These are phyloP conservation scores for Tragelaphus strepsiceros DNA, from an alignment of 2,113 vertebrate species.

Conservation along the genomic window DNA sequence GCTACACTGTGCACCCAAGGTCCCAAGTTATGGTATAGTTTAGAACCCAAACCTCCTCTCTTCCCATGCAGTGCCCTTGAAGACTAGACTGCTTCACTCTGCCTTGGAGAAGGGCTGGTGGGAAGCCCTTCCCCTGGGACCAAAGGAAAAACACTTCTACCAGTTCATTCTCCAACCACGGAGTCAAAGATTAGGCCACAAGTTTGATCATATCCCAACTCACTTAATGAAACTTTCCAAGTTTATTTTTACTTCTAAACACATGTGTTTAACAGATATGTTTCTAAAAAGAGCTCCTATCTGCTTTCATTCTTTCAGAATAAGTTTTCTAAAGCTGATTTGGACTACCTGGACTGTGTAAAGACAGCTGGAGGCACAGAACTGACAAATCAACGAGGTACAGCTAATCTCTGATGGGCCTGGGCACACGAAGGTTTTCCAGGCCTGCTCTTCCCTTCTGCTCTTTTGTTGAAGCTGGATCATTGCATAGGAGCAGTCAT, in stretches of 20 bases:
- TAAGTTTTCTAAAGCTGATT: background rate
- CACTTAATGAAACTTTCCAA: background rate
- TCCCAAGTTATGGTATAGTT: background rate
- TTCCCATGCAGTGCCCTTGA: background rate
- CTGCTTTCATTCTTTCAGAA: background rate
- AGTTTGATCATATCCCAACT: background rate
- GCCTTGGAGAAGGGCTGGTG: background rate
- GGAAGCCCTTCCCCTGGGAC: background rate
- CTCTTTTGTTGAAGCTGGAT: background rate
- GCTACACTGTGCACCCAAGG: background rate
- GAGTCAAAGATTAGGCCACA: background rate
- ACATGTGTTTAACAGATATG: background rate
- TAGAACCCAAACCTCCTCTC: background rate
- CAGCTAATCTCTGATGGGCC: background rate
- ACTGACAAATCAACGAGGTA: background rate
- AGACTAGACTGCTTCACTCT: background rate
- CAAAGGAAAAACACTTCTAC: background rate
- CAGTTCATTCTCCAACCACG: background rate
- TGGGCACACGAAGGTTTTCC: background rate
- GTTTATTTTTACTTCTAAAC: conserved; percentile 14
- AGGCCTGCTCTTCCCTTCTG: background rate
- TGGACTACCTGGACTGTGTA: background rate
- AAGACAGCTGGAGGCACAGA: background rate
- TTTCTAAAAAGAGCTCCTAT: background rate
- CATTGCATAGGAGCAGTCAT: background rate